Evolutionary conservation across 2,888 invertebrate genomes (phyloP), one percentile per base, ranked within the genome.

Genomic region (Lithophane leautieri): DNA sequence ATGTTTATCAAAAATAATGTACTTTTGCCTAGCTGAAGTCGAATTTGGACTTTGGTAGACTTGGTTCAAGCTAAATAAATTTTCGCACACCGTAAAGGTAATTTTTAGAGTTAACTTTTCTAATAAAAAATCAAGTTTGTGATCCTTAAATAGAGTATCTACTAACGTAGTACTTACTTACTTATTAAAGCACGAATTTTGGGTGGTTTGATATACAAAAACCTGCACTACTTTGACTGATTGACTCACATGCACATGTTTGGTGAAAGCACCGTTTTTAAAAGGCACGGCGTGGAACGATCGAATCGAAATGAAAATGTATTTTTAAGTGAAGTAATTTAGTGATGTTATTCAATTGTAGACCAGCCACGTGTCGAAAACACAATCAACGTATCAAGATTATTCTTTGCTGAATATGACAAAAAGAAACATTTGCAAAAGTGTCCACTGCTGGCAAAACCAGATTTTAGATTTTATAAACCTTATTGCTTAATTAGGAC

Each of bases 221-320:
- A 61, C 7, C 14, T 79, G 84, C 79, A 79, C 79, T 58, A n/a
- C 47, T 78, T 70, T 54, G 44, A 40, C 28, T 65, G 70, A 70
- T 60, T 78, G 28, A 60, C 12, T 65, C 79, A 70, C 79, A 42
- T 65, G 84, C 84, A 79, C 84, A 28, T 69, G 16, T 79, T 70
- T 83, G 79, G 63, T 65, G 19, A 14, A 52, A 60, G 83, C 79
- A 79, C 84, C 22, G 6, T 42, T 65, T 63, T 11, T 34, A 16
- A 62, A 54, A 72, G 47, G 0, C 16, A 11, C 16, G 25, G 40
- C 14, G 16, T 42, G n/a, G 12, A 54, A 54, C n/a, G 54, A 54
- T n/a, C 54, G 12, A n/a, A n/a, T 54, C n/a, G 4, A n/a, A n/a
- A 54, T n/a, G n/a, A n/a, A 11, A 54, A 52, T 11, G 4, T 4